A percentile compares a stretch with the other conserved stretches of the same genome.
Evolutionary conservation across 2,113 vertebrate species (phyloP).

Genomic region (Gallinago paraguaiae): DNA sequence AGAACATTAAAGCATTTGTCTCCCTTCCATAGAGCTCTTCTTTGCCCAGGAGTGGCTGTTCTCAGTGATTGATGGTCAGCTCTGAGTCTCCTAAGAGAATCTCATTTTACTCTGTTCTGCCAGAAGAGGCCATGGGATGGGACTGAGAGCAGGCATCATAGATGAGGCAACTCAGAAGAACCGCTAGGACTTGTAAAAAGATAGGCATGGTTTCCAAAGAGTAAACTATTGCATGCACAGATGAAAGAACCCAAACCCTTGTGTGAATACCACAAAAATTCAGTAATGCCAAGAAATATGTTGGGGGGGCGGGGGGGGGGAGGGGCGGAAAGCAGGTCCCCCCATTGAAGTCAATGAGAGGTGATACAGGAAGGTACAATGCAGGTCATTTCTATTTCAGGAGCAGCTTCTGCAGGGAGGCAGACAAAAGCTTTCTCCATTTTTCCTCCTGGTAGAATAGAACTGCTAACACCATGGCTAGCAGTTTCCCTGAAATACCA

Average conservation of each 20-base stretch:
- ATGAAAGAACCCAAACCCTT: fast-evolving
- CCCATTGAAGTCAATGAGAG: neutral
- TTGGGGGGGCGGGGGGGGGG: no score
- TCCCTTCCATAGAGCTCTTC: neutral
- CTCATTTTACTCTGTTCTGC: neutral
- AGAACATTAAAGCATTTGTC: neutral
- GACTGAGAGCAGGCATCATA: neutral
- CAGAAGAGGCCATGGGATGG: neutral
- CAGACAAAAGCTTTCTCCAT: neutral
- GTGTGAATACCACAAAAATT: neutral
- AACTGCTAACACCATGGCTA: neutral
- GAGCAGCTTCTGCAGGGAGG: neutral
- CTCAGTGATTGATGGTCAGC: neutral
- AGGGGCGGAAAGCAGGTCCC: neutral
- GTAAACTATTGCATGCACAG: neutral
- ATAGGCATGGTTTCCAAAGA: neutral
- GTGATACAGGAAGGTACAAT: neutral
- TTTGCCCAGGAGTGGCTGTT: neutral
- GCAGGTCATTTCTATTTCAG: neutral
- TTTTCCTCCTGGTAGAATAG: neutral
- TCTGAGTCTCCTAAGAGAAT: neutral
- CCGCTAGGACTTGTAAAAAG: neutral
- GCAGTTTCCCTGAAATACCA: neutral
- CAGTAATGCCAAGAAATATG: neutral
- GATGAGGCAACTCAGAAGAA: neutral